These are phyloP conservation scores for Hedya salicella DNA, from an alignment of 2,888 invertebrate genomes.

Conservation along the genomic window DNA sequence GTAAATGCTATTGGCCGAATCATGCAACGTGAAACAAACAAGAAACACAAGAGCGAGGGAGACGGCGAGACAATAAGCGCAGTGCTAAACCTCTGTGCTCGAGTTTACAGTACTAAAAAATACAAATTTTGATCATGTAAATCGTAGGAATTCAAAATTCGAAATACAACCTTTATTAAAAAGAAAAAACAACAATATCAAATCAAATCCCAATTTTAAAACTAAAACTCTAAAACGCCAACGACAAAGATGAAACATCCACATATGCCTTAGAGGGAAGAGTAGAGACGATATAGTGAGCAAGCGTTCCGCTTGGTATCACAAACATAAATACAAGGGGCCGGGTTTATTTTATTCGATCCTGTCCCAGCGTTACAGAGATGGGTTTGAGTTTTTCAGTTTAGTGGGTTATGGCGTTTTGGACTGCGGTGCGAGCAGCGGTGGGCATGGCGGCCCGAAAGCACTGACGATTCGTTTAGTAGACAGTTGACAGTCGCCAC, in stretches of 20 bases:
- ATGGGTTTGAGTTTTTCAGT: conserved; percentile 46
- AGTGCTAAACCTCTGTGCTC: conserved; percentile 47
- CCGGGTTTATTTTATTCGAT: conserved; percentile 45
- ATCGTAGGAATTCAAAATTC: conserved; percentile 10
- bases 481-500: conserved; percentile 85
- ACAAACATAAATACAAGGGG: conserved; percentile 52
- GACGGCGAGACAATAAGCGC: conserved; percentile 64
- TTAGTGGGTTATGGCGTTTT: conserved; percentile 52
- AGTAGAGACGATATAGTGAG: conserved; percentile 68
- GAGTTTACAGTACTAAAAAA: conserved; percentile 43
- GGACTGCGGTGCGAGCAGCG: conserved; percentile 57
- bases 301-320: conserved; percentile 46
- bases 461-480: conserved; percentile 84
- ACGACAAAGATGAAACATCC: conserved; percentile 63
- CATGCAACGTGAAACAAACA: conserved; percentile 81
- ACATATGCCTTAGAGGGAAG: conserved; percentile 55
- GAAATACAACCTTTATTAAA: conserved; percentile 18
- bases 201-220: conserved; percentile 50
- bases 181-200: conserved; percentile 42
- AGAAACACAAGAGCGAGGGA: conserved; percentile 77
- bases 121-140: conserved; percentile 22
- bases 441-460: conserved; percentile 83
- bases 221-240: conserved; percentile 56
- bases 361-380: conserved; percentile 45
- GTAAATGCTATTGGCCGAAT: conserved; percentile 83